Evolutionary conservation across 2,797 vertebrate species (phyloP).

Genomic region (Fratercula arctica): DNA sequence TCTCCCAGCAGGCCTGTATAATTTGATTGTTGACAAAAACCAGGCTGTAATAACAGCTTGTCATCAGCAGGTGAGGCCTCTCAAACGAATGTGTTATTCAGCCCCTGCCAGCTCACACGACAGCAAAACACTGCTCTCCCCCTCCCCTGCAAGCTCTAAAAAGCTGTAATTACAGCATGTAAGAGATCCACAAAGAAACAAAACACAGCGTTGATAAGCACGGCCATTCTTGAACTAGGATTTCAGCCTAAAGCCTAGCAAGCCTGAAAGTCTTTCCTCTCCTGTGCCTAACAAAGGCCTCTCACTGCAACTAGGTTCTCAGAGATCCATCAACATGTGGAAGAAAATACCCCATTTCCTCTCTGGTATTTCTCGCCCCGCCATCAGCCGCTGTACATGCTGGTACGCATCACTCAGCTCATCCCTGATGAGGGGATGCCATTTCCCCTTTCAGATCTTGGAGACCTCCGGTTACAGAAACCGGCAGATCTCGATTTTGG

Average conservation of each 20-base stretch:
- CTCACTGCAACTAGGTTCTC: neutral
- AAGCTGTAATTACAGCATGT: constrained; percentile 52
- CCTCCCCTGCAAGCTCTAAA: neutral
- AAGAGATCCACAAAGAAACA: constrained; percentile 44
- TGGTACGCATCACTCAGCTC: neutral
- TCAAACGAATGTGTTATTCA: neutral
- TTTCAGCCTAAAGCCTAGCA: neutral
- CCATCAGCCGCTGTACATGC: rapidly evolving
- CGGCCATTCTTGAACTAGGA: neutral
- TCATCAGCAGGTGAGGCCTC: constrained; percentile 37
- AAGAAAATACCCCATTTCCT: neutral
- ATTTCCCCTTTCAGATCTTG: neutral
- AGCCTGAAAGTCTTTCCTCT: neutral
- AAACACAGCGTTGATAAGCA: neutral
- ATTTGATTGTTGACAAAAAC: neutral
- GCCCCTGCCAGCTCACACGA: constrained; percentile 10
- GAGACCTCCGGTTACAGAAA: neutral
- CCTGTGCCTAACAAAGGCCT: neutral
- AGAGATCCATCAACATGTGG: neutral
- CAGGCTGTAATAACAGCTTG: constrained; percentile 39
- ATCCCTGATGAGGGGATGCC: neutral
- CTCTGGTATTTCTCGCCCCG: rapidly evolving
- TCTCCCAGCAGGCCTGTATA: neutral
- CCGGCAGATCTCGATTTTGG: neutral
- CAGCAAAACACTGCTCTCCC: neutral